Percentiles rank a stretch among this genome's conserved stretches.
Conservation (phyloP, 2,113 vertebrate species). For the Motacilla tschutschensis region DNA sequence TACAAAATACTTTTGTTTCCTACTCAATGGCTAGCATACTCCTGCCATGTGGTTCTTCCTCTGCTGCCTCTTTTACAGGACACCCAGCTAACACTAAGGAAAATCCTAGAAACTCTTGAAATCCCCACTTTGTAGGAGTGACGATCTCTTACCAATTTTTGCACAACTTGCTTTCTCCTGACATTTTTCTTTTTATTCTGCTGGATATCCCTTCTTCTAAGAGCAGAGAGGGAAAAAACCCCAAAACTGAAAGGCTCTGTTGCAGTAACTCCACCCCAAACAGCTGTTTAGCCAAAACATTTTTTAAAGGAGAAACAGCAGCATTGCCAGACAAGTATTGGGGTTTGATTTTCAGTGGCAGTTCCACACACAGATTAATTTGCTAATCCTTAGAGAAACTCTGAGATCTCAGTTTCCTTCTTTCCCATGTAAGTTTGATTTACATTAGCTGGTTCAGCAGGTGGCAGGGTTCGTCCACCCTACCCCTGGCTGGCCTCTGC, state of each 20-base stretch:
- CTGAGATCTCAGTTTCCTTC: too few species aligned
- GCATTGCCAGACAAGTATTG: neutral
- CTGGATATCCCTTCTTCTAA: neutral
- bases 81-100: neutral
- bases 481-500: neutral
- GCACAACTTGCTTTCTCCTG: neutral
- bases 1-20: neutral
- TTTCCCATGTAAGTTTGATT: neutral
- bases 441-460: neutral
- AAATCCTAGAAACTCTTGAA: neutral
- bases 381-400: neutral
- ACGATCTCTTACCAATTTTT: constrained; percentile 20
- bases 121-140: neutral
- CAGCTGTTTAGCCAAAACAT: neutral
- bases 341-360: neutral
- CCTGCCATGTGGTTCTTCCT: neutral
- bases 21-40: neutral
- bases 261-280: neutral
- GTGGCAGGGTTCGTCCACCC: neutral
- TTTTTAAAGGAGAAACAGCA: neutral
- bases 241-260: constrained; percentile 4
- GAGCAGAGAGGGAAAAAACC: neutral
- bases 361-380: neutral
- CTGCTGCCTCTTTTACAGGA: neutral
- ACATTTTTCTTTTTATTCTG: neutral